Base-by-base conservation (phyloP, 1,140 invertebrate genomes). In the Atta cephalotes region DNA sequence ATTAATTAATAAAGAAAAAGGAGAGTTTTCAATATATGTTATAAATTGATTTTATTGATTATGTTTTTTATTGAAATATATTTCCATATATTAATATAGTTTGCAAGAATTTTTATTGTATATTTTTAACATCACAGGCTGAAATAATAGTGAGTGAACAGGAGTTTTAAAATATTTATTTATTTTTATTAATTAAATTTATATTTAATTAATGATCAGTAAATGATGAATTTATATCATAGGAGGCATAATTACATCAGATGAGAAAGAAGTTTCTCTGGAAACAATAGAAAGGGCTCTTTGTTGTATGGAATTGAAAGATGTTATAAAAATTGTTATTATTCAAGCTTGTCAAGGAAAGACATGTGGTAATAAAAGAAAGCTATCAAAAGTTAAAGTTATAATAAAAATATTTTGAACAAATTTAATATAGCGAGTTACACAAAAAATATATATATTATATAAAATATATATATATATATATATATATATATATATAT, bases 301-400 rank as follows among this genome's bases (percentile, higher is more conserved):
- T 21, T 93, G 92, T 60, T 78, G 58, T 25, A 2, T 1, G 1
- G 62, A 89, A 77, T 89, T 93, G 0, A 70, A 78, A 35, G 56
- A 92, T 72, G 79, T 88, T 45, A 85, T 92, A 56, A 93, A 93
- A 91, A 71, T 93, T 81, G 70, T 93, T 25, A 87, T 93, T n/a
- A 72, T 90, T 84, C 92, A 93, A 86, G 91, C 89, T 14, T 93
- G 92, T 70, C 92, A 92, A 79, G 92, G 91, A 86, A 66, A 87
- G 9, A 53, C 4, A 51, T 58, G 21, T 35, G 92, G 92, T 91
- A 86, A 85, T 0, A 66, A 35, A 35, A 14, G 12, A 60, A 60
- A 74, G 51, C 58, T 66, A 66, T n/a, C 0, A 45, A 45, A 45
- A 16, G 6, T 77, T 68, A n/a, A 56, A 86, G n/a, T 70, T 62